Conservation (phyloP, 1,140 invertebrate genomes). For the Drosophila murphyi region DNA sequence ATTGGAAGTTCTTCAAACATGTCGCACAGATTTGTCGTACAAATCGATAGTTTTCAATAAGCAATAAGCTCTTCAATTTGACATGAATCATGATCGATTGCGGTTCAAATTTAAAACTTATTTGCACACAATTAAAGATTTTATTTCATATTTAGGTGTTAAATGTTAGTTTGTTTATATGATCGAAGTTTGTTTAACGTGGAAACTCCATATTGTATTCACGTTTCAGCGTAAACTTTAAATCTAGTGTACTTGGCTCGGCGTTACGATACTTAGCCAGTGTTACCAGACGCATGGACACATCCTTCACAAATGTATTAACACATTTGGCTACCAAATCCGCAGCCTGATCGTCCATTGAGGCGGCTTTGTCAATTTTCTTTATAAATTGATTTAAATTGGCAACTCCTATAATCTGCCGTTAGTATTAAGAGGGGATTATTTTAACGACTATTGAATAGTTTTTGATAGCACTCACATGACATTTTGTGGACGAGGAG, state of each 20-base stretch:
- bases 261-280: conserved; percentile 41
- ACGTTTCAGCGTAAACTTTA: conserved; percentile 51
- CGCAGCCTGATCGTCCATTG: conserved; percentile 52
- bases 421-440: background rate
- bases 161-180: too few species aligned
- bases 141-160: background rate
- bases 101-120: background rate
- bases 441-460: background rate
- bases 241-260: conserved; percentile 22
- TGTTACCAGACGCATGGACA: conserved; percentile 36
- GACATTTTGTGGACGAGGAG: conserved; percentile 5
- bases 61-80: background rate
- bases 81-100: too few species aligned
- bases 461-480: conserved; percentile 30
- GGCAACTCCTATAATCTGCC: conserved; percentile 37
- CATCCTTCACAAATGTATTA: conserved; percentile 45
- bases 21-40: background rate
- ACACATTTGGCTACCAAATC: conserved; percentile 48
- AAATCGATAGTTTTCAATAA: conserved; percentile 1
- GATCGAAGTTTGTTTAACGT: too few species aligned
- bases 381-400: conserved; percentile 46
- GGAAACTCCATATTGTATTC: conserved; percentile 66
- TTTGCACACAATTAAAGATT: background rate
- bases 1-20: background rate
- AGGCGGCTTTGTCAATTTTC: conserved; percentile 24